A percentile compares a stretch with the other conserved stretches of the same genome.
phyloP scores from a whole-genome alignment of 2,888 invertebrate species.

The Zygaena filipendulae region DNA sequence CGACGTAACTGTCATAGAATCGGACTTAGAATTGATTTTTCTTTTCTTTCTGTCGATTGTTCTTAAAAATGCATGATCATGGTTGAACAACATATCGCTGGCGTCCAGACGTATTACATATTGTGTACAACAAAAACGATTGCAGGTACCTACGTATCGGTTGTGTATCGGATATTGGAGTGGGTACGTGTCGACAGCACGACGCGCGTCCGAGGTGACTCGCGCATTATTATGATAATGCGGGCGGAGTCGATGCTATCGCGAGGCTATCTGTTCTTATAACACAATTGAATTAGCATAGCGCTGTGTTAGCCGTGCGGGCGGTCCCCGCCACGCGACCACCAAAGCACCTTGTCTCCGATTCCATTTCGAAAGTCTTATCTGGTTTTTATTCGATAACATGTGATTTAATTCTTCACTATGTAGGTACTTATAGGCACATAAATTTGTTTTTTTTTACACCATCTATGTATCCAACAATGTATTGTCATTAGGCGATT shows the following conservation, averaged over 20 bases:
- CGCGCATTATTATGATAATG: constrained; percentile 65
- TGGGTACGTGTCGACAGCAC: constrained; percentile 38
- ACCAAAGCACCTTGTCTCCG: constrained; percentile 30
- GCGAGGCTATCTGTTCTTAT: constrained; percentile 39
- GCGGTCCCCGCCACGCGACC: constrained; percentile 62
- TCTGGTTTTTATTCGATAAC: constrained; percentile 20
- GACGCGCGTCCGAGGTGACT: constrained; percentile 45
- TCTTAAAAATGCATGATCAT: neutral
- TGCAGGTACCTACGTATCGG: too few species aligned
- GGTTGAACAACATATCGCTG: neutral
- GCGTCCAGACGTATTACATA: too few species aligned
- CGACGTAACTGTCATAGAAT: constrained; percentile 28
- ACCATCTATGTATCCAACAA: neutral
- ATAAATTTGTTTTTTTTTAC: neutral
- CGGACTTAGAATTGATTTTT: constrained; percentile 8
- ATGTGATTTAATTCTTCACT: constrained; percentile 9
- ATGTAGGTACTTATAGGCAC: constrained; percentile 1
- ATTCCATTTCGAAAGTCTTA: constrained; percentile 26
- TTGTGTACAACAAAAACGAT: too few species aligned
- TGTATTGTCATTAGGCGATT: too few species aligned
- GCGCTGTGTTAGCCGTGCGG: constrained; percentile 47
- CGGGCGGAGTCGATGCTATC: constrained; percentile 53
- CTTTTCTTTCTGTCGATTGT: constrained; percentile 4
- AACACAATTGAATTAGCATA: constrained; percentile 69
- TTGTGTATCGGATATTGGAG: constrained; percentile 24